A percentile compares a stretch with the other conserved stretches of the same genome.
phyloP scores from a whole-genome alignment of 1,140 invertebrate species.

The Frieseomelitta varia region DNA sequence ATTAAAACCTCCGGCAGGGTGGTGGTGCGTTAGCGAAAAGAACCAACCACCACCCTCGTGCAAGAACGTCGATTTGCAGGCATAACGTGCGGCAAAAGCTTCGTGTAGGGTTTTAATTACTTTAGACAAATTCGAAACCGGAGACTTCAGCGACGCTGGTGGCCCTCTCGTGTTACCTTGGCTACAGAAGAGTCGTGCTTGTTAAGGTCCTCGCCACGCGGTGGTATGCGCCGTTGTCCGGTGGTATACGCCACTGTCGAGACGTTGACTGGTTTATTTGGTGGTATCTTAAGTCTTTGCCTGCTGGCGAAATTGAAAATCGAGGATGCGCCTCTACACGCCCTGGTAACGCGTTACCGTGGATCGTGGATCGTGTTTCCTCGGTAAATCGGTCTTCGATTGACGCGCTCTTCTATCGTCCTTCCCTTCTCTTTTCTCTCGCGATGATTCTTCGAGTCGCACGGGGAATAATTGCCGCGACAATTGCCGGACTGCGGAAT shows the following conservation, averaged over 20 bases:
- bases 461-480: not conserved
- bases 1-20: slow-evolving; percentile 14
- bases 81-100: slow-evolving; percentile 37
- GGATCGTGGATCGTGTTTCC: slow-evolving; percentile 18
- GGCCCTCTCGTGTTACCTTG: slow-evolving; percentile 69
- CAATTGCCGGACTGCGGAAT: not conserved
- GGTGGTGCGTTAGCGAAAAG: slow-evolving; percentile 19
- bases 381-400: slow-evolving; percentile 2
- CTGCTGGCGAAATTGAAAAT: slow-evolving; percentile 48
- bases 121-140: slow-evolving; percentile 69
- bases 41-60: slow-evolving; percentile 31
- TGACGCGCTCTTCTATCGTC: not conserved
- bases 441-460: not conserved
- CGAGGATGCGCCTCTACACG: slow-evolving; percentile 28
- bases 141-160: slow-evolving; percentile 64
- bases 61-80: slow-evolving; percentile 43
- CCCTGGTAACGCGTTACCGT: slow-evolving; percentile 18
- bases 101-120: slow-evolving; percentile 65
- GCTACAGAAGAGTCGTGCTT: slow-evolving; percentile 56
- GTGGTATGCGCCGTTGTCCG: slow-evolving; percentile 23
- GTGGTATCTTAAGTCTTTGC: slow-evolving; percentile 48
- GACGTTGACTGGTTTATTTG: slow-evolving; percentile 55
- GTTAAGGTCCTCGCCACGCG: slow-evolving; percentile 48
- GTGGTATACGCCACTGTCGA: slow-evolving; percentile 50
- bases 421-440: not conserved